phyloP scores from a whole-genome alignment of 35 echinoderm and acorn worm species.

The Apostichopus californicus region DNA sequence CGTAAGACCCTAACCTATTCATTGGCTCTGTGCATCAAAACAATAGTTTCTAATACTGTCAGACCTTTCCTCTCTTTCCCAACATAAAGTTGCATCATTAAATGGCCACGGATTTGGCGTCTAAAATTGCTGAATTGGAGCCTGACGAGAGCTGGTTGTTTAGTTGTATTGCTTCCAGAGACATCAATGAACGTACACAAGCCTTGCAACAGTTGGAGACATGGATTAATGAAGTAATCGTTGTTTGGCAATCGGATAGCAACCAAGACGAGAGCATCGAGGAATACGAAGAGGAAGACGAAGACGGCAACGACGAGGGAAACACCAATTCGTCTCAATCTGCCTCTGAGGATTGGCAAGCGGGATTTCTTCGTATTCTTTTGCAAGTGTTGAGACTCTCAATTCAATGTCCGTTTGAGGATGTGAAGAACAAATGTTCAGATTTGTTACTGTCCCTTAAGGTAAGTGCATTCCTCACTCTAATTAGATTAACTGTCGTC shows the following conservation, averaged over 20 bases:
- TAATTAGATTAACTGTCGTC: too few species aligned
- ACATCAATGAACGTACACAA: constrained; percentile 53
- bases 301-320: neutral
- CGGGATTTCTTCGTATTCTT: neutral
- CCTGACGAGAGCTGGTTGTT: constrained; percentile 59
- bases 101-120: constrained; percentile 61
- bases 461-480: constrained; percentile 31
- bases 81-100: constrained; percentile 45
- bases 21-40: too few species aligned
- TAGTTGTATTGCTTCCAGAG: constrained; percentile 57
- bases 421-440: constrained; percentile 42
- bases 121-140: constrained; percentile 49
- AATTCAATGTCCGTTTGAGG: constrained; percentile 53
- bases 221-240: constrained; percentile 52
- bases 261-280: constrained; percentile 4
- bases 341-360: constrained; percentile 19
- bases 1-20: too few species aligned
- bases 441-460: constrained; percentile 7
- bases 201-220: constrained; percentile 58
- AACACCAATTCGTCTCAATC: neutral
- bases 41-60: neutral
- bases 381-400: constrained; percentile 58
- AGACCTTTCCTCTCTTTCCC: neutral
- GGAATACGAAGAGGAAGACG: constrained; percentile 26
- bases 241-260: neutral